A percentile compares a stretch with the other conserved stretches of the same genome.
Conservation (phyloP, 1,140 invertebrate species). For the Drosophila aff. region DNA sequence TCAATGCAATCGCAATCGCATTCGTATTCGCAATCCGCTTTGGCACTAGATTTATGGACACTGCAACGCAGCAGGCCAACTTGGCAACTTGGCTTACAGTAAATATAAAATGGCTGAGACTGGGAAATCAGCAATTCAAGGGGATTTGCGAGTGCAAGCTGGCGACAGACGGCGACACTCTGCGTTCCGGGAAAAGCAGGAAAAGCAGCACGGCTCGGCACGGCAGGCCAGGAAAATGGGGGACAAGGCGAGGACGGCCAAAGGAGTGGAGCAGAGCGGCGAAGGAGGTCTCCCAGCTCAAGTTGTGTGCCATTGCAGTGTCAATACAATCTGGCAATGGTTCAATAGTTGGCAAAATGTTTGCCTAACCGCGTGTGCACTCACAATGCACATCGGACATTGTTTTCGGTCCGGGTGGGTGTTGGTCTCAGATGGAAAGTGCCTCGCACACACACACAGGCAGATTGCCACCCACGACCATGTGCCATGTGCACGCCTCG, state of each 20-base stretch:
- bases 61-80: constrained; percentile 50
- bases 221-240: background rate
- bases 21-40: constrained; percentile 69
- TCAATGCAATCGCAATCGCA: constrained; percentile 63
- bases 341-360: constrained; percentile 83
- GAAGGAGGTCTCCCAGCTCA: constrained; percentile 24
- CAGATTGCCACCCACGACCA: constrained; percentile 25
- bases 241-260: background rate
- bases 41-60: constrained; percentile 73
- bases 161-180: constrained; percentile 62
- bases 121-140: constrained; percentile 74
- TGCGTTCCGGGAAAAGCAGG: constrained; percentile 3
- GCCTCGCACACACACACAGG: background rate
- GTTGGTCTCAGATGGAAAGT: constrained; percentile 5
- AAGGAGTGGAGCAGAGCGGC: background rate
- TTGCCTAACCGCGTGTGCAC: constrained; percentile 77
- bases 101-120: constrained; percentile 58
- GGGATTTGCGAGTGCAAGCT: constrained; percentile 71
- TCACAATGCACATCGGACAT: constrained; percentile 70
- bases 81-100: constrained; percentile 49
- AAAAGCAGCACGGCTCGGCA: background rate
- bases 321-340: constrained; percentile 80
- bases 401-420: constrained; percentile 37
- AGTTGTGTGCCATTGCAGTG: constrained; percentile 55
- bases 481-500: constrained; percentile 67